Base-by-base conservation (phyloP, 2,888 invertebrate species). In the Nebria brevicollis region DNA sequence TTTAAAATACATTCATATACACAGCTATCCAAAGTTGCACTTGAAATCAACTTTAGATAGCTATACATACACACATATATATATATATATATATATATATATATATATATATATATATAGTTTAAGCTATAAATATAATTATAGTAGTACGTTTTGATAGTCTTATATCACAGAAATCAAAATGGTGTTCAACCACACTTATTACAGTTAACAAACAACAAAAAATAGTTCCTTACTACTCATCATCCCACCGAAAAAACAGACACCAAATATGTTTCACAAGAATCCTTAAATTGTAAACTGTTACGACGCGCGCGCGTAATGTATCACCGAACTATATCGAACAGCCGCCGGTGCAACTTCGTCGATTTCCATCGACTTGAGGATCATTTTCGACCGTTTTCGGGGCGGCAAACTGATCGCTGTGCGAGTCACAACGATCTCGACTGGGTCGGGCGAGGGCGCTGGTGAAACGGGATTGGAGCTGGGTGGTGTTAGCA, bases 261-360 rank as follows among this genome's bases (percentile, higher is more conserved):
- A 20, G 20, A 64, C 66, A 65, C 25, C 26, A 66, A 41, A 25
- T 54, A 72, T 74, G 20, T 66, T 43, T 15, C 42, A 73, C 7
- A 0, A 15, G 26, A 42, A 75, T 54, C n/a, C 75, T 20, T 13
- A 20, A 26, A 34, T n/a, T 54, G 8, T 7, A 34, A 72, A n/a
- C 64, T 25, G 75, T 76, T 41, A 76, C 66, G 80, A 83, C 91
- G 95, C 93, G 84, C 94, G 93, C 20, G 96, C 97, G 87, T 95
- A 97, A 85, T 96, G 96, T 87, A 96, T 97, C 75, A 97, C 97
- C 2, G 96, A 96, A 87, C 91, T 94, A 87, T 89, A 89, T 75
- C 89, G 86, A 82, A 89, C 89, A 34, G 88, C 88, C 15, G 88
- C 87, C 70, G 86, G 87, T 10, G 75, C 75, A 7, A 66, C 75